A percentile compares a stretch with the other conserved stretches of the same genome.
These are phyloP conservation scores for Lepus oiostolus DNA, from an alignment of 2,797 vertebrate species.

Conservation along the genomic window DNA sequence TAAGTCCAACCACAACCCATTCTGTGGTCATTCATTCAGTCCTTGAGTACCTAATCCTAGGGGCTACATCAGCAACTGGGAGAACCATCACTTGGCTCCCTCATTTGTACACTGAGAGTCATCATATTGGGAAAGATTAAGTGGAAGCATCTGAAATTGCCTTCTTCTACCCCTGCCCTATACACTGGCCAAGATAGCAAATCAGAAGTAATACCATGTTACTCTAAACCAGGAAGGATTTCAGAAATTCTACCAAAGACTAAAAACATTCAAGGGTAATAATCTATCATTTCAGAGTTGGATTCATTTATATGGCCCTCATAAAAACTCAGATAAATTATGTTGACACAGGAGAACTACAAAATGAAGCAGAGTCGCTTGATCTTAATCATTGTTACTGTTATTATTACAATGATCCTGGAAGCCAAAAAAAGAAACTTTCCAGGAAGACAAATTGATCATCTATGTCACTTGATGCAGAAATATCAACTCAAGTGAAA, in stretches of 20 bases:
- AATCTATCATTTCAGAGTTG: neutral
- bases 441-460: neutral
- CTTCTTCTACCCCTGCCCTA: neutral
- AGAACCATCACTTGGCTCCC: neutral
- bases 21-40: neutral
- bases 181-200: neutral
- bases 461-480: neutral
- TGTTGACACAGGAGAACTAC: neutral
- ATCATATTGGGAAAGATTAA: neutral
- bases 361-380: neutral
- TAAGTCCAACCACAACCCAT: neutral
- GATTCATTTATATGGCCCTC: neutral
- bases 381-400: neutral
- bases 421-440: neutral
- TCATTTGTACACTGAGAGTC: neutral
- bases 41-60: neutral
- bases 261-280: neutral
- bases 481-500: constrained; percentile 2
- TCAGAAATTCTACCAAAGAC: neutral
- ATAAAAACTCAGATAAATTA: neutral
- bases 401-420: constrained; percentile 7
- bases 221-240: neutral
- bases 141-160: neutral
- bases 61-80: neutral
- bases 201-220: neutral